Evolutionary conservation across 2,888 invertebrate species (phyloP), one percentile per base, ranked within the genome.

Genomic region (Dendrolimus houi): DNA sequence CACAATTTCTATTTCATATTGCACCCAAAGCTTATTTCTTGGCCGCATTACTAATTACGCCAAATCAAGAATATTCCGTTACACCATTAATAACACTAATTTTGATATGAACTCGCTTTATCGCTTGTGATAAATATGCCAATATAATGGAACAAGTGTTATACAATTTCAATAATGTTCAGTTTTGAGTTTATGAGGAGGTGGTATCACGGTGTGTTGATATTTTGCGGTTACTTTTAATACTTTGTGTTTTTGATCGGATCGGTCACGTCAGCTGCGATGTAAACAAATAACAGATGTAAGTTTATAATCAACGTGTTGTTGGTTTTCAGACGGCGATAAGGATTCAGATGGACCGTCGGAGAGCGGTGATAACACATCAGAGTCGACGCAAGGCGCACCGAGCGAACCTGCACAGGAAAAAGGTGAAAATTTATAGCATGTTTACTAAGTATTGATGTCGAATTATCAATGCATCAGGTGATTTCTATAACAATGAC

Each of bases 341-440:
- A 91, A 91, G 74, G 91, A 91, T 63, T 89, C 91, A n/a, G 91
- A 91, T 68, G 89, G 87, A 1, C 87, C 85, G 60, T 91, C 91
- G 9, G 91, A 91, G 77, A 89, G 90, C 71, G 91, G 89, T n/a
- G 91, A 91, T 72, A 90, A 85, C 64, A 89, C 89, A 52, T 90
- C 90, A 55, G 90, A 90, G 67, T 87, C 89, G 42, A 89, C 87
- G 55, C 88, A 88, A 68, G 86, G 85, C 52, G 78, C 84, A 41
- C 70, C 83, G 58, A 88, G 85, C 69, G 89, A 89, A 64, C 87
- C 88, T 53, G 83, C 91, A 14, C 87, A 91, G 73, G 91, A 91
- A 79, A 91, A 85, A 89, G 91, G 91, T 91, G 78, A 56, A 47
- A 10, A 47, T 47, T 47, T 47, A 29, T 29, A 10, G 12, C 47